Conservation (phyloP, 2,797 vertebrate species). For the Gadopsis marmoratus region DNA sequence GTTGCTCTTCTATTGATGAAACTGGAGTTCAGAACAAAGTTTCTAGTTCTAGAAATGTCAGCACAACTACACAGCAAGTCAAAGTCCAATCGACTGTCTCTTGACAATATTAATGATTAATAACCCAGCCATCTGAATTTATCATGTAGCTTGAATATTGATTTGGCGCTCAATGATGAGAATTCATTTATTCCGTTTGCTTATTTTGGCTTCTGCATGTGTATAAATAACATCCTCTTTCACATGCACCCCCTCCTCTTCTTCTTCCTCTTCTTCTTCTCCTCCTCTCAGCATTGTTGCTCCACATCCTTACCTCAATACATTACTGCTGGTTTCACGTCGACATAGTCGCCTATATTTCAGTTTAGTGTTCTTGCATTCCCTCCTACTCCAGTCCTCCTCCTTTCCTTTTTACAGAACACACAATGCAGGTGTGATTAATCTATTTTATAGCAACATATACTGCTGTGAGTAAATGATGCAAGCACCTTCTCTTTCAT, state of each 20-base stretch:
- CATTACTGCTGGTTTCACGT: not conserved
- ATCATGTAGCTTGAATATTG: constrained; percentile 51
- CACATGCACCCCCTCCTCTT: not conserved
- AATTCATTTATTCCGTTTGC: constrained; percentile 37
- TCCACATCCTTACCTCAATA: not conserved
- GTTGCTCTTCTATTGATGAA: constrained; percentile 33
- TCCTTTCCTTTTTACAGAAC: not conserved
- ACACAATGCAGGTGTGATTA: not conserved
- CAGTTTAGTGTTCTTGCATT: not conserved
- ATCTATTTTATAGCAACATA: constrained; percentile 2
- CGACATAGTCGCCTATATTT: not conserved
- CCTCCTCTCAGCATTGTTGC: not conserved
- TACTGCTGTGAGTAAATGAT: too few species aligned
- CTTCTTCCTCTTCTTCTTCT: constrained; percentile 23
- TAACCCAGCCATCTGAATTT: constrained; percentile 39
- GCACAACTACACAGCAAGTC: constrained; percentile 18
- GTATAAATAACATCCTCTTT: constrained; percentile 12
- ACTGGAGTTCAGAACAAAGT: constrained; percentile 45
- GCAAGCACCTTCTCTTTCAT: not conserved
- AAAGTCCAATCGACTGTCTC: constrained; percentile 41
- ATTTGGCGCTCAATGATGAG: constrained; percentile 22
- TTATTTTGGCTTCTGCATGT: not conserved
- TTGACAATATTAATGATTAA: constrained; percentile 55
- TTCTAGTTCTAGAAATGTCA: constrained; percentile 48
- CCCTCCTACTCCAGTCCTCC: not conserved